Conservation (phyloP, 2,888 invertebrate species). For the Trissonchulus latispiculum region DNA sequence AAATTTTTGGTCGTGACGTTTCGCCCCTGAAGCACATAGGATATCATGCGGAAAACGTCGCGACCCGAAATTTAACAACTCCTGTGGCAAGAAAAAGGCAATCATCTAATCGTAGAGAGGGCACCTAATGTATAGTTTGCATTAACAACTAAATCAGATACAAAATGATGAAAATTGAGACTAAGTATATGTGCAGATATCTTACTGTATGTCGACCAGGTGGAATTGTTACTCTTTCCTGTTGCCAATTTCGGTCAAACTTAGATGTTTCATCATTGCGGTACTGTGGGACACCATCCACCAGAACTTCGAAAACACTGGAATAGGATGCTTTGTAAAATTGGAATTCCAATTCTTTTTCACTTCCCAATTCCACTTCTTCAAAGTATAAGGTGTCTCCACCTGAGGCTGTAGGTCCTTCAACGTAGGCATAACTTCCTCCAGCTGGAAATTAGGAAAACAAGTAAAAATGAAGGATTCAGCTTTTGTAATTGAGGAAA, state of each 20-base stretch:
- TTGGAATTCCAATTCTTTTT: background rate
- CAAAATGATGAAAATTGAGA: no score
- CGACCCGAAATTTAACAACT: no score
- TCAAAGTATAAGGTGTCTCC: background rate
- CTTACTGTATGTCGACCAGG: background rate
- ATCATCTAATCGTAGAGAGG: no score
- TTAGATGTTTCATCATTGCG: background rate
- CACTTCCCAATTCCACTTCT: background rate
- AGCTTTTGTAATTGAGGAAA: no score
- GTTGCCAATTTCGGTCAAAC: background rate
- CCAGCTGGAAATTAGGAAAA: background rate
- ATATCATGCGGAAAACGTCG: no score
- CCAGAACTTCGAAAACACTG: background rate
- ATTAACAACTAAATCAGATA: no score
- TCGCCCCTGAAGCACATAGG: no score
- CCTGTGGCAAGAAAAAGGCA: no score
- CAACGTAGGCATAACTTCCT: background rate
- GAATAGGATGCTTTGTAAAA: background rate
- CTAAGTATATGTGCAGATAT: no score
- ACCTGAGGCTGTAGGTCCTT: background rate
- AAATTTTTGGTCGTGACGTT: no score
- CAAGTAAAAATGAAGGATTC: background rate
- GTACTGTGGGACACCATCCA: background rate
- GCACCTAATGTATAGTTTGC: no score
- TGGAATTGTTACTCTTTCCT: background rate